Percentiles rank a stretch among this genome's conserved stretches.
Evolutionary conservation across 2,113 vertebrate genomes (phyloP).

Genomic region (Vulpes lagopus): DNA sequence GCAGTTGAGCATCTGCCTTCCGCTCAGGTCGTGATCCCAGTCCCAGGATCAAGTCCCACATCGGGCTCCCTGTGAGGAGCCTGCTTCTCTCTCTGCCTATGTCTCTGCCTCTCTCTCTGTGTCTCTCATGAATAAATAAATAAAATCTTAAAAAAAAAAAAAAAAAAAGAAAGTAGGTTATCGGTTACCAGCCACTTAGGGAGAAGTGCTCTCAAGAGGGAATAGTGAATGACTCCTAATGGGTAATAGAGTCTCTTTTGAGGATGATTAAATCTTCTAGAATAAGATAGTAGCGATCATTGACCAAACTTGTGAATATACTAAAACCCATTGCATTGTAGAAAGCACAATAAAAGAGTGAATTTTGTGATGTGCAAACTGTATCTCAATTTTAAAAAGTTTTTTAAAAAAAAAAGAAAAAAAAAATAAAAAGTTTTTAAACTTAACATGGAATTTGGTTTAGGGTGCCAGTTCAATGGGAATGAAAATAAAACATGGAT

Average conservation of each 20-base stretch:
- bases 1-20: too few species aligned
- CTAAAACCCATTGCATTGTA: not conserved
- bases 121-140: not conserved
- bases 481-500: not conserved
- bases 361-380: not conserved
- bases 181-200: not conserved
- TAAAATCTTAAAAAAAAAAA: not conserved
- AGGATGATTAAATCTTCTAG: not conserved
- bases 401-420: too few species aligned
- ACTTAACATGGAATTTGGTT: not conserved
- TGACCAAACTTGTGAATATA: not conserved
- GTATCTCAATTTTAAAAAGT: not conserved
- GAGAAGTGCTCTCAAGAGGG: not conserved
- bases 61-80: too few species aligned
- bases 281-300: not conserved
- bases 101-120: too few species aligned
- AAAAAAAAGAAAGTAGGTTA: not conserved
- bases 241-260: not conserved
- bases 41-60: too few species aligned
- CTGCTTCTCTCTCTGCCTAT: too few species aligned
- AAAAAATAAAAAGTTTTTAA: conserved; percentile 1
- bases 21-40: too few species aligned
- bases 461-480: not conserved
- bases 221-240: not conserved
- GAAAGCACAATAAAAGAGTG: not conserved